A percentile compares a stretch with the other conserved stretches of the same genome.
phyloP scores from a whole-genome alignment of 2,888 invertebrate species.

The Ditylenchus weischeri region DNA sequence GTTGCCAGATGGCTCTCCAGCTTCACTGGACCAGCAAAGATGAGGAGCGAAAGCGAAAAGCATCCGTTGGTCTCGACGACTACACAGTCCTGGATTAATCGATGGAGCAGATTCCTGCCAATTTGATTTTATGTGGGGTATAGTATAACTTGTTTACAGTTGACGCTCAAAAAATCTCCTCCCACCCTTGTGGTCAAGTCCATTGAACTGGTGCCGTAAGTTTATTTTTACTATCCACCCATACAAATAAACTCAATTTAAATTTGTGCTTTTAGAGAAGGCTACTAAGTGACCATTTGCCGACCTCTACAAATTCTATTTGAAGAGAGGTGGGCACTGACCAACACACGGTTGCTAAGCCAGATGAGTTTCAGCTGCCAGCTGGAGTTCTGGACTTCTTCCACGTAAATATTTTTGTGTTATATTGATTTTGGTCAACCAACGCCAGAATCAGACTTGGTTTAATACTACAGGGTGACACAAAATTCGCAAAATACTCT shows the following conservation, averaged over 20 bases:
- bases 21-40: slow-evolving; percentile 18
- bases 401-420: slow-evolving; percentile 30
- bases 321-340: slow-evolving; percentile 26
- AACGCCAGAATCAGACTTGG: no score
- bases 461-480: no score
- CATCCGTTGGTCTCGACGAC: slow-evolving; percentile 21
- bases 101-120: slow-evolving; percentile 53
- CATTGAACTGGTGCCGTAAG: slow-evolving; percentile 54
- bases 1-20: slow-evolving; percentile 46
- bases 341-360: slow-evolving; percentile 26
- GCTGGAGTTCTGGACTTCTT: slow-evolving; percentile 47
- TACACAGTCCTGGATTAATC: slow-evolving; percentile 39
- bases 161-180: slow-evolving; percentile 56
- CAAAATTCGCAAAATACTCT: no score
- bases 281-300: slow-evolving; percentile 57
- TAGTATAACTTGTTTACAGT: slow-evolving; percentile 52
- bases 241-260: no score
- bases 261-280: slow-evolving; percentile 43
- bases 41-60: slow-evolving; percentile 11
- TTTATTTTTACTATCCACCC: slow-evolving; percentile 11
- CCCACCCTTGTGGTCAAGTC: slow-evolving; percentile 57
- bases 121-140: slow-evolving; percentile 53
- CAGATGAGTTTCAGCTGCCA: slow-evolving; percentile 35
- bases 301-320: slow-evolving; percentile 42
- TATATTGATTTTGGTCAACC: background rate